Conservation (phyloP, 2,888 invertebrate species). For the Ferrisia virgata region DNA sequence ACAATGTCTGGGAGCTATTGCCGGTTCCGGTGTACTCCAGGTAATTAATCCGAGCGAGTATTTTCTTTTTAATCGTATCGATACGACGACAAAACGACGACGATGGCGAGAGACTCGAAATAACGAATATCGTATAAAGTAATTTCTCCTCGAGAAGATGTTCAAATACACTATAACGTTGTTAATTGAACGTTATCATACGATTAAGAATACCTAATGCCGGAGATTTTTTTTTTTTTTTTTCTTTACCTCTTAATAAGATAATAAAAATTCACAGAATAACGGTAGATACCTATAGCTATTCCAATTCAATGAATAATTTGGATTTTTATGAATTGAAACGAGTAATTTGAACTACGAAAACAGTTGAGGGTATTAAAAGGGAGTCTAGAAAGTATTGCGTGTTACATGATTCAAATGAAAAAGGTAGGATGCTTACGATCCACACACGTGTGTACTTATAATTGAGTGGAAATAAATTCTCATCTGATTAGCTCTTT, state of each 20-base stretch:
- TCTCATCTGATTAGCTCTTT: no score
- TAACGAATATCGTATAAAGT: neutral
- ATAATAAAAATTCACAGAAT: neutral
- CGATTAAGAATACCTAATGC: neutral
- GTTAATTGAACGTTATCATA: neutral
- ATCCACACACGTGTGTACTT: no score
- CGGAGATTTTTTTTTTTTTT: neutral
- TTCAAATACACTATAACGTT: neutral
- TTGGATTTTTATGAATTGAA: neutral
- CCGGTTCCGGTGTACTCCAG: constrained; percentile 72
- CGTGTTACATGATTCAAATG: no score
- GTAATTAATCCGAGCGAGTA: constrained; percentile 54
- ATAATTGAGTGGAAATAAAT: no score
- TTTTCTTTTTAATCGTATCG: neutral
- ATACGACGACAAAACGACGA: neutral
- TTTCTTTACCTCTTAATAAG: neutral
- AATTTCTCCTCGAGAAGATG: neutral
- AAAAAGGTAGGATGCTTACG: no score
- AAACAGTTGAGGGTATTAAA: no score
- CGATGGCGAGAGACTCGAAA: neutral
- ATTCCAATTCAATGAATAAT: neutral
- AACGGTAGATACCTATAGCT: no score
- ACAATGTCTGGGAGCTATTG: constrained; percentile 78
- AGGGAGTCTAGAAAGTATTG: no score
- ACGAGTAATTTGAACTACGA: neutral